A percentile compares a stretch with the other conserved stretches of the same genome.
Evolutionary conservation across 1,140 invertebrate genomes (phyloP).

Genomic region (Andricus grossulariae): DNA sequence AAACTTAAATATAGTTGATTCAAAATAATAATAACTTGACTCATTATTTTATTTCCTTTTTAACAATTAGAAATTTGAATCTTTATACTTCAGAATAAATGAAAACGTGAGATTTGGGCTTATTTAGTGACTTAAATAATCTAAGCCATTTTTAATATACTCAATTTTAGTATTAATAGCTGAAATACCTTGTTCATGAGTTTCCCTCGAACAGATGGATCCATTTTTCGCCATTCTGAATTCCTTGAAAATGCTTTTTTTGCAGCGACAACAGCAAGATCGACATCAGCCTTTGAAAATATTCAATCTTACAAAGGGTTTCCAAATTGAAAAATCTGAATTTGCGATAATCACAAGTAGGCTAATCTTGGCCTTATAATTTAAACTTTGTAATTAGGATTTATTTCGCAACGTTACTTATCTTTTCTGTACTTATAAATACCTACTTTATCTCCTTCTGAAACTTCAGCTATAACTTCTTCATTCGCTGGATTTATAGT

Average conservation of each 20-base stretch:
- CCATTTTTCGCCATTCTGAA: constrained; percentile 88
- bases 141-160: not conserved
- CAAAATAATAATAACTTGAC: no score
- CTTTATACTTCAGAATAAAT: no score
- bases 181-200: constrained; percentile 81
- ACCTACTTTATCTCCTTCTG: constrained; percentile 87
- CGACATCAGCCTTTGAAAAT: constrained; percentile 80
- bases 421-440: constrained; percentile 14
- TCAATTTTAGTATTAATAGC: constrained; percentile 30
- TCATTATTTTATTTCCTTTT: no score
- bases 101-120: no score
- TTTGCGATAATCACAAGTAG: no score
- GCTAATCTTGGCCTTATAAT: no score
- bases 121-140: not conserved
- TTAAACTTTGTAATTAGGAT: no score
- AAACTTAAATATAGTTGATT: no score
- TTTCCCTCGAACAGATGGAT: constrained; percentile 82
- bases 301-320: not conserved
- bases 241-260: constrained; percentile 83
- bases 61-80: no score
- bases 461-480: constrained; percentile 85
- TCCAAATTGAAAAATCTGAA: not conserved
- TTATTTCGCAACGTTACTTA: not conserved
- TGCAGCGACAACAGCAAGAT: constrained; percentile 86
- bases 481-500: constrained; percentile 89